Base-by-base conservation (phyloP, 2,797 vertebrate species). In the Centropyge bicolor region DNA sequence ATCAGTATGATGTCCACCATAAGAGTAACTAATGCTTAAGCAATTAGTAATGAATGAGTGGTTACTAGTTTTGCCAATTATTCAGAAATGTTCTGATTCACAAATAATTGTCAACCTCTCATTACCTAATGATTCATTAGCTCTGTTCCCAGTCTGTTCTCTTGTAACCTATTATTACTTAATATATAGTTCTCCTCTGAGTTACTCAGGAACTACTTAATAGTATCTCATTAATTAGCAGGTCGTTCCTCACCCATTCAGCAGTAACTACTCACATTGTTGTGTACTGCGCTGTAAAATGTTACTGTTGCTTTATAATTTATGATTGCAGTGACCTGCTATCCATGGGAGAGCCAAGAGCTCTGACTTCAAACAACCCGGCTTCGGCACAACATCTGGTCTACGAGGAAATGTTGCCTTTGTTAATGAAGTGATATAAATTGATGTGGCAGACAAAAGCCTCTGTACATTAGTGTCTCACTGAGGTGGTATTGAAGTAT, bases 381-480 rank as follows among this genome's bases (percentile, higher is more conserved):
- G 71, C 90, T 84, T 60, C 77, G 79, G 76, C 71, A 61, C 88
- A 89, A 88, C 93, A 93, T 86, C 93, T 94, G 94, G 74, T 76
- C 89, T 48, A 72, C 0, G 68, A 92, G 88, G 87, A 93, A 91
- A 87, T 84, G 80, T 88, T 92, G 89, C 89, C 93, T 90, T 90
- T 92, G 91, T 93, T 93, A 92, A 93, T 92, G 78, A 90, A 84
- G 69, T 88, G 89, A 91, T 89, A 81, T 81, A 83, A 94, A 91
- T 92, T 90, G 91, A 92, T 88, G 88, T 93, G 91, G 73, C 92
- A 93, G 89, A 92, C 90, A 88, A 93, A 93, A 88, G 91, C 84
- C 86, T 78, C 81, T 82, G 89, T 81, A 84, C 82, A 31, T 88
- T 85, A 79, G 46, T 24, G 79, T 86, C 78, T 76, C 73, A 46